These are phyloP conservation scores for Siphlonurus alternatus DNA, from an alignment of 2,888 invertebrate genomes.

Conservation along the genomic window DNA sequence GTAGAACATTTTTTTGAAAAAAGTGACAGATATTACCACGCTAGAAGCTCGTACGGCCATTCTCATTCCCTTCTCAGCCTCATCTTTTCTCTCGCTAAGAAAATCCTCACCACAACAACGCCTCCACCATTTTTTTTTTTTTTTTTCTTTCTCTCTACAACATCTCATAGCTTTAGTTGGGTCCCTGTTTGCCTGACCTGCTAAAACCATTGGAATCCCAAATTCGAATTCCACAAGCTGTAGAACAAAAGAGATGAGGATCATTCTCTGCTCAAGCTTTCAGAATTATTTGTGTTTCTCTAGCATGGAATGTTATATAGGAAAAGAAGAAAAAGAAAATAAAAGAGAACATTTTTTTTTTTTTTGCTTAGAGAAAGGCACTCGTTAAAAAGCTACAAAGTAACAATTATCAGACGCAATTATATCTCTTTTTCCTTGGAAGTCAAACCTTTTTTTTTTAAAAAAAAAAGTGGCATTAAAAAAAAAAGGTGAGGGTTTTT, in stretches of 20 bases:
- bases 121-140: too few relatives aligned
- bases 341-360: background rate
- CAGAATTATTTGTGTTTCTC: background rate
- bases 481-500: too few relatives aligned
- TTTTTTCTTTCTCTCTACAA: too few relatives aligned
- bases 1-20: slow-evolving; percentile 3
- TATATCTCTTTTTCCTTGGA: background rate
- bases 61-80: slow-evolving; percentile 7
- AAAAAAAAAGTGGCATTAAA: too few relatives aligned
- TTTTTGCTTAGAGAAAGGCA: background rate
- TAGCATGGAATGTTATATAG: background rate
- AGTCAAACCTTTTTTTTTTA: background rate
- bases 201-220: background rate
- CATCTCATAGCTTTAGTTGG: too few relatives aligned
- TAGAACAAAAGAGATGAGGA: background rate
- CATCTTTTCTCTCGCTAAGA: background rate
- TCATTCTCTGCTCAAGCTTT: too few relatives aligned
- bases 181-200: background rate
- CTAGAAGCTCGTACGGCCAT: too few relatives aligned
- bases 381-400: background rate
- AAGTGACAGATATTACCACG: slow-evolving; percentile 15
- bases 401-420: background rate
- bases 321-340: background rate
- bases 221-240: background rate
- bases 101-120: too few relatives aligned